Conservation (phyloP, 2,888 invertebrate species). For the Scaptomyza flava region DNA sequence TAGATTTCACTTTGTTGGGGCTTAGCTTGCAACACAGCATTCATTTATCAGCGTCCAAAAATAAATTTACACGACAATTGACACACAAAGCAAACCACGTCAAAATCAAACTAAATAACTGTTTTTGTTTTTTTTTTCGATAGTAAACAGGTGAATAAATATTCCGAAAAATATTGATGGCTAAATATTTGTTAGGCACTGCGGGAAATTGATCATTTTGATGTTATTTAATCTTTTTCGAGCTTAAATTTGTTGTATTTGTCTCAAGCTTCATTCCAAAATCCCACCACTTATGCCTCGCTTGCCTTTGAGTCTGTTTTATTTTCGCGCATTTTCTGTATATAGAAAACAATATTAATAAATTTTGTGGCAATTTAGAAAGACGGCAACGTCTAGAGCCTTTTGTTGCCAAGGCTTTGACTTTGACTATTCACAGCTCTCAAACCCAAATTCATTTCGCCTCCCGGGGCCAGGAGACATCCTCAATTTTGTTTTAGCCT, state of each 20-base stretch:
- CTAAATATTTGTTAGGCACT: constrained; percentile 29
- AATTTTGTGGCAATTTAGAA: constrained; percentile 69
- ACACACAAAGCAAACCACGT: constrained; percentile 5
- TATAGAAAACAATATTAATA: constrained; percentile 75
- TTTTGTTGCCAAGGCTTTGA: constrained; percentile 56
- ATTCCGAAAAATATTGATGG: constrained; percentile 5
- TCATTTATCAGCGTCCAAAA: constrained; percentile 5
- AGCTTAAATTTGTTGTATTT: not conserved
- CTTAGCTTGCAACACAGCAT: constrained; percentile 1
- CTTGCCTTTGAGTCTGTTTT: constrained; percentile 36
- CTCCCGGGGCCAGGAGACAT: constrained; percentile 6
- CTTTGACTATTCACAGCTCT: constrained; percentile 47
- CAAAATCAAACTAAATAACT: too few species aligned
- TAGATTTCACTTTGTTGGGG: not conserved
- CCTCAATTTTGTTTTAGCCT: constrained; percentile 33
- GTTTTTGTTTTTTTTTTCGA: too few species aligned
- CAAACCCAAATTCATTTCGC: not conserved
- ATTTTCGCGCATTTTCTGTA: constrained; percentile 73
- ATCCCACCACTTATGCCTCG: not conserved
- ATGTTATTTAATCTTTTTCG: constrained; percentile 5
- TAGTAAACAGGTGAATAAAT: not conserved
- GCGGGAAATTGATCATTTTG: constrained; percentile 14
- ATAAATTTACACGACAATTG: not conserved
- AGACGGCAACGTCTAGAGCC: constrained; percentile 39
- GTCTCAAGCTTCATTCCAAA: not conserved